A percentile compares a stretch with the other conserved stretches of the same genome.
Evolutionary conservation across 2,113 vertebrate genomes (phyloP).

Genomic region (Haemorhous mexicanus): DNA sequence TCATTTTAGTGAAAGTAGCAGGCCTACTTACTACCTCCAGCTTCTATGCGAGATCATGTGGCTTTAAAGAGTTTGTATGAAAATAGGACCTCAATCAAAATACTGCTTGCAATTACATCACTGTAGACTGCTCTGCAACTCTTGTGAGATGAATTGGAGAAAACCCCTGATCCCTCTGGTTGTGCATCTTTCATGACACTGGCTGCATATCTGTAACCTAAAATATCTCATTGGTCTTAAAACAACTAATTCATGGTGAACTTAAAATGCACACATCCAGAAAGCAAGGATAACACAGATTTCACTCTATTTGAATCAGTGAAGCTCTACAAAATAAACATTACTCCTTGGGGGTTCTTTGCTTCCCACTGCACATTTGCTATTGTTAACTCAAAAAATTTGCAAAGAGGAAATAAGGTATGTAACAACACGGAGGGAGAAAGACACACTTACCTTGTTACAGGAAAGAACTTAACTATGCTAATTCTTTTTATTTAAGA

Average conservation of each 20-base stretch:
- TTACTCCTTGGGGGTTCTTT: not conserved
- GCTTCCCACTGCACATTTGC: not conserved
- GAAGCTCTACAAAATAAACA: not conserved
- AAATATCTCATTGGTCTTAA: not conserved
- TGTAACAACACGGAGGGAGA: not conserved
- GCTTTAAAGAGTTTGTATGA: not conserved
- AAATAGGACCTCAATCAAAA: not conserved
- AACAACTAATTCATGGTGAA: not conserved
- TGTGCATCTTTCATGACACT: not conserved
- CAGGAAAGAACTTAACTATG: not conserved
- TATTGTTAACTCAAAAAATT: not conserved
- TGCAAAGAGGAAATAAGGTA: not conserved
- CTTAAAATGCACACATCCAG: fast-evolving
- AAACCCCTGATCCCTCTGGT: fast-evolving
- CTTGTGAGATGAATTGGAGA: not conserved
- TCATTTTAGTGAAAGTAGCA: not conserved
- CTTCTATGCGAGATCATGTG: not conserved
- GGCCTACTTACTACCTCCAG: not conserved
- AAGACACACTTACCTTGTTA: not conserved
- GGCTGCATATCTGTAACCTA: not conserved
- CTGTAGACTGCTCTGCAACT: not conserved
- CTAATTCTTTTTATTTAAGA: not conserved
- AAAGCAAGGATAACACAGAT: not conserved
- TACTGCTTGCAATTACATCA: not conserved
- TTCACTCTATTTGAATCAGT: not conserved